These are phyloP conservation scores for Phycodurus eques DNA, from an alignment of 2,113 vertebrate species.

Conservation along the genomic window DNA sequence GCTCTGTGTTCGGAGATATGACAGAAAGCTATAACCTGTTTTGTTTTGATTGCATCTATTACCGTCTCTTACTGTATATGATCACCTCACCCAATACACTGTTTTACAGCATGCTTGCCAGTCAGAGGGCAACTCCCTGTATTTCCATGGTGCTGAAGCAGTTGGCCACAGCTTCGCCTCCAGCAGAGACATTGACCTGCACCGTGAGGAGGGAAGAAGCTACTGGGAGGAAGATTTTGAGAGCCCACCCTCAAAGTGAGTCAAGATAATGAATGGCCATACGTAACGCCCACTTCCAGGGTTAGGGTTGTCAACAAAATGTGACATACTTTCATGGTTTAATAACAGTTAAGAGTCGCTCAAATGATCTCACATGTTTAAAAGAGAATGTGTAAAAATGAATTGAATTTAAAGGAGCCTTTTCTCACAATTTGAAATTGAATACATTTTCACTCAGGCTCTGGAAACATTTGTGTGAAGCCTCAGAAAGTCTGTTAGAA, in stretches of 20 bases:
- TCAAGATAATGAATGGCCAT: constrained; percentile 20
- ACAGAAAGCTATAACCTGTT: too few relatives aligned
- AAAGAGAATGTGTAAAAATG: neutral
- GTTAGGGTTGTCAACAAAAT: neutral
- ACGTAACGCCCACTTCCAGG: neutral
- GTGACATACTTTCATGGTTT: neutral
- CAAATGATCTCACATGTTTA: neutral
- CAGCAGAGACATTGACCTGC: constrained; percentile 89
- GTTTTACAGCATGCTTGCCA: constrained; percentile 92
- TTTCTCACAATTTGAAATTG: too few relatives aligned
- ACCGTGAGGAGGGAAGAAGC: constrained; percentile 85
- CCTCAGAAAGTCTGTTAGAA: too few relatives aligned
- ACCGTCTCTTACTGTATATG: neutral
- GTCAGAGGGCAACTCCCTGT: constrained; percentile 93
- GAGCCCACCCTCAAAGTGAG: constrained; percentile 86
- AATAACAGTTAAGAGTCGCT: neutral
- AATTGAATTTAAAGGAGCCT: too few relatives aligned
- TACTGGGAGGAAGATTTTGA: constrained; percentile 98
- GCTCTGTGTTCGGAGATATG: too few relatives aligned
- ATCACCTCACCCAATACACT: constrained; percentile 16
- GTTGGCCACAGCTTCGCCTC: constrained; percentile 88
- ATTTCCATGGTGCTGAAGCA: constrained; percentile 93
- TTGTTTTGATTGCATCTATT: too few relatives aligned
- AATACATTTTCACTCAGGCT: too few relatives aligned
- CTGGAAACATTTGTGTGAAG: too few relatives aligned